phyloP scores from a whole-genome alignment of 2,797 vertebrate genomes.

The Potorous gilbertii region DNA sequence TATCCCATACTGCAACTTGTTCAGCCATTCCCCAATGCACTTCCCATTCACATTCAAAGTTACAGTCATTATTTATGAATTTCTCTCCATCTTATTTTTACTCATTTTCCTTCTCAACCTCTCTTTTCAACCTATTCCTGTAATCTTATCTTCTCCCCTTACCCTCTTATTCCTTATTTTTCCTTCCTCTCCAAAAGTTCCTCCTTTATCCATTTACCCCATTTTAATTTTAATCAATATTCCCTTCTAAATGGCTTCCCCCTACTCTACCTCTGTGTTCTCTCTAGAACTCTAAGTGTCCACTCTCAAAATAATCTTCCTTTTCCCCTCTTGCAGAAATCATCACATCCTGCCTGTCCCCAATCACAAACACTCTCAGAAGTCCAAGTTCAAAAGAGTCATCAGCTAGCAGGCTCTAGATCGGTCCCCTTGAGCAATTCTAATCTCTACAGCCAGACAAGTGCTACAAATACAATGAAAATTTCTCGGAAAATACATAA shows the following conservation, averaged over 20 bases:
- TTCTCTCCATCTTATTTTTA: too few species aligned
- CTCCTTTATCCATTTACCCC: background rate
- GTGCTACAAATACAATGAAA: background rate
- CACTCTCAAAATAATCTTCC: background rate
- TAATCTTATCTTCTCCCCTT: too few species aligned
- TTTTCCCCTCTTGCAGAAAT: background rate
- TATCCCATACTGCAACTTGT: background rate
- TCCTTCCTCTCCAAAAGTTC: too few species aligned
- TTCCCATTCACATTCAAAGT: too few species aligned
- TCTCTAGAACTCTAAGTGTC: background rate
- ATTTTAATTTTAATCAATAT: background rate
- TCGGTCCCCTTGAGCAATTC: background rate
- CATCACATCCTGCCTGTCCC: background rate
- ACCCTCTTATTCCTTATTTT: too few species aligned
- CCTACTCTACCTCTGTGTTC: background rate
- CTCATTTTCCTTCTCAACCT: too few species aligned
- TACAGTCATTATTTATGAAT: too few species aligned
- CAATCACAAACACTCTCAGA: background rate
- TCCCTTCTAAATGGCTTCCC: background rate
- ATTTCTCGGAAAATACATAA: background rate
- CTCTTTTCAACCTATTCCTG: too few species aligned
- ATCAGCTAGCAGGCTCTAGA: background rate
- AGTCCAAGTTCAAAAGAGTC: background rate
- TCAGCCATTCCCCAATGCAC: background rate
- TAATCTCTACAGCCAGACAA: background rate